These are phyloP conservation scores for Lypha dubia DNA, from an alignment of 2,888 invertebrate species.

Conservation along the genomic window DNA sequence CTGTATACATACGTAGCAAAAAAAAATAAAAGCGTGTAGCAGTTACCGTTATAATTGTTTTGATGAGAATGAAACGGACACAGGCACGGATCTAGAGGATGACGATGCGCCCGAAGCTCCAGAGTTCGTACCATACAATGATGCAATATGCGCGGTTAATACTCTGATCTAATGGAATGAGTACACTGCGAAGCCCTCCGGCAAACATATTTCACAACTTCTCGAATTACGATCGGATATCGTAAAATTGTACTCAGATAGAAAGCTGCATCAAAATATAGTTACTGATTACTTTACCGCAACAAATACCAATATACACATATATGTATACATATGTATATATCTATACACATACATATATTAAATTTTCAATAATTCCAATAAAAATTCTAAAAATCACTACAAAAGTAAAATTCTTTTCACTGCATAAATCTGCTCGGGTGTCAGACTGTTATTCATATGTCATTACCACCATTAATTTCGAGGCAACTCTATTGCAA, in stretches of 20 bases:
- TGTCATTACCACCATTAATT: slow-evolving; percentile 65
- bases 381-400: slow-evolving; percentile 26
- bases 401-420: neutral
- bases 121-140: slow-evolving; percentile 11
- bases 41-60: too few species aligned
- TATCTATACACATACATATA: neutral
- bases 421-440: neutral
- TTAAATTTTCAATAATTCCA: neutral
- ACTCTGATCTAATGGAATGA: slow-evolving; percentile 21
- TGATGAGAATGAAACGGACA: slow-evolving; percentile 20
- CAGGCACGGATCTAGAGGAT: neutral
- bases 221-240: slow-evolving; percentile 16
- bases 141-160: slow-evolving; percentile 16
- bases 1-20: too few species aligned
- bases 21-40: too few species aligned
- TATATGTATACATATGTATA: too few species aligned
- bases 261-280: neutral
- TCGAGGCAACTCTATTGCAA: slow-evolving; percentile 58
- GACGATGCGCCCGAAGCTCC: neutral
- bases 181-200: slow-evolving; percentile 6
- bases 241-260: neutral
- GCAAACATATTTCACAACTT: neutral
- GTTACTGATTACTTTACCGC: too few species aligned
- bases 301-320: too few species aligned
- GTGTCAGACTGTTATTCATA: slow-evolving; percentile 35